Evolutionary conservation across 2,888 invertebrate genomes (phyloP), one percentile per base, ranked within the genome.

Genomic region (Agrochola macilenta): DNA sequence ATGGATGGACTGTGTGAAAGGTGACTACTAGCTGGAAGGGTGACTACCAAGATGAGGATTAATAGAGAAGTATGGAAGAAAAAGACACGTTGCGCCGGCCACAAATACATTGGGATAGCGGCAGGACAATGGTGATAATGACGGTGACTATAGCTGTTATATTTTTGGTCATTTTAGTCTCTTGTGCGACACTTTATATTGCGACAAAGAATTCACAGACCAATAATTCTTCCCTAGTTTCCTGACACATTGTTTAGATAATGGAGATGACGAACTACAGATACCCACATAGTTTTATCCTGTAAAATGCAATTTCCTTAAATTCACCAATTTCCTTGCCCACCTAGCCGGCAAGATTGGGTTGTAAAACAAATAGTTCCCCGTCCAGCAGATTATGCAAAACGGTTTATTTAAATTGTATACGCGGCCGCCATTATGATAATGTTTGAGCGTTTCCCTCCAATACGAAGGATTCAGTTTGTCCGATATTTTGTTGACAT

Each of bases 381-480:
- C 43, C 52, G 12, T 79, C 82, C 84, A 82, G 70, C 35, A 87
- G 89, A 89, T 90, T 91, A 91, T 89, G 91, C 70, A 86, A 90
- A 92, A 81, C 78, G 86, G 83, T 85, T 89, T 89, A 90, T 91
- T 90, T 88, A 89, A 90, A 91, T 91, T 89, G 88, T 79, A 90
- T 88, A 89, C 85, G 83, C 83, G 75, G 72, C 84, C 79, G 66
- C 54, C 87, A 87, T 89, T 88, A 89, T 89, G 86, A 63, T 88
- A 89, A 91, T 89, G 58, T 81, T 81, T 80, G 49, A 78, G 78
- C 78, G 70, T 84, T 82, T 83, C 79, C 81, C 85, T 79, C 83
- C 80, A 86, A 80, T 84, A 87, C 78, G 76, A 80, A 75, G 73
- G 58, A 75, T 54, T 69, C 66, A 54, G 74, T 71, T 69, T 30